Percentiles rank a stretch among this genome's conserved stretches.
phyloP scores from a whole-genome alignment of 2,797 vertebrate species.

The Sebastes minor region DNA sequence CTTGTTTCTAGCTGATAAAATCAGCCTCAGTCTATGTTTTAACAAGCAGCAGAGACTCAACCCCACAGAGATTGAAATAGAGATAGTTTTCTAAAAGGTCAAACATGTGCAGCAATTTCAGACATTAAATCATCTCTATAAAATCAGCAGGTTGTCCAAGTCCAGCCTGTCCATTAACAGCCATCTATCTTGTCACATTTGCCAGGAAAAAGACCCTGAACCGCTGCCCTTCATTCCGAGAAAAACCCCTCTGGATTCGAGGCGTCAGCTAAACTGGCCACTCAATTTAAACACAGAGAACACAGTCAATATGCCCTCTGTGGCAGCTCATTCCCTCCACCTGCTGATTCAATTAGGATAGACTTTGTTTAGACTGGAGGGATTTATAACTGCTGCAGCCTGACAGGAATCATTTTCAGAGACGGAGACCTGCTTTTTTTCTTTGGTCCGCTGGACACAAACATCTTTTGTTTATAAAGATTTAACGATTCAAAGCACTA shows the following conservation, averaged over 20 bases:
- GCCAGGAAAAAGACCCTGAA: conserved; percentile 12
- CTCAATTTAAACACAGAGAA: conserved; percentile 45
- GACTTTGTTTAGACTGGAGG: conserved; percentile 46
- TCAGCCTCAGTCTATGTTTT: background rate
- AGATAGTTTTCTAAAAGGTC: background rate
- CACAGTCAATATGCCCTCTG: conserved; percentile 41
- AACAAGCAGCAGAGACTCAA: background rate
- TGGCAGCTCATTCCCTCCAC: conserved; percentile 52
- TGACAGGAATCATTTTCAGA: conserved; percentile 21
- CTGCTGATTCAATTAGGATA: conserved; percentile 65
- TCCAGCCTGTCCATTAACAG: conserved; percentile 7
- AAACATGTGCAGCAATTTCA: background rate
- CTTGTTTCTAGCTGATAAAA: background rate
- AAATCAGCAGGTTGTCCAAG: background rate
- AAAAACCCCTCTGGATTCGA: conserved; percentile 26
- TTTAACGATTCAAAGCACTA: background rate
- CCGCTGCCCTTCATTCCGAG: conserved; percentile 14
- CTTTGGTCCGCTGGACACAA: background rate
- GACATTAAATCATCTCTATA: conserved; percentile 17
- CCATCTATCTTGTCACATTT: conserved; percentile 31
- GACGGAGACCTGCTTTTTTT: background rate
- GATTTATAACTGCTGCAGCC: conserved; percentile 37
- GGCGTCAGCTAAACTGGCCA: conserved; percentile 24
- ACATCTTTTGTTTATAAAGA: background rate
- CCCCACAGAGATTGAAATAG: background rate